phyloP scores from a whole-genome alignment of 2,888 invertebrate species.

The Polydrusus cervinus region DNA sequence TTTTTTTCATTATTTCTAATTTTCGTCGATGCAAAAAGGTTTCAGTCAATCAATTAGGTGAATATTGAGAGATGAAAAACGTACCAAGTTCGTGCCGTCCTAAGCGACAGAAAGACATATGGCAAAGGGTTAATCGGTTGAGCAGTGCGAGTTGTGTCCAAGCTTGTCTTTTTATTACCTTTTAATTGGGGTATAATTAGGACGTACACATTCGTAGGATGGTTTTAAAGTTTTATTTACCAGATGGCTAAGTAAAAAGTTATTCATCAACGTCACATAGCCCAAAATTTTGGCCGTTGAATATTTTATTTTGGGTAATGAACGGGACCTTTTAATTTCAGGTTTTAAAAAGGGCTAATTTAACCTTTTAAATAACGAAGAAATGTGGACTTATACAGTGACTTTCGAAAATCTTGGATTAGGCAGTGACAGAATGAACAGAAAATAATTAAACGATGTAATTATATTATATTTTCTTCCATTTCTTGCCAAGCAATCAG shows the following conservation, averaged over 20 bases:
- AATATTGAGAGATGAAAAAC: not conserved
- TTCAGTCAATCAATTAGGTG: too few relatives aligned
- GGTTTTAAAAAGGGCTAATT: slow-evolving; percentile 10
- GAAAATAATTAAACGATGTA: too few relatives aligned
- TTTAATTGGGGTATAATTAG: slow-evolving; percentile 52
- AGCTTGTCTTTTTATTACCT: slow-evolving; percentile 48
- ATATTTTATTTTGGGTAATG: slow-evolving; percentile 20
- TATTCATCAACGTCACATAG: slow-evolving; percentile 20
- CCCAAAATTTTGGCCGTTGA: slow-evolving; percentile 6
- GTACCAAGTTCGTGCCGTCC: not conserved
- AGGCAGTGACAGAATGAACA: too few relatives aligned
- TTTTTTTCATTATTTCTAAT: too few relatives aligned
- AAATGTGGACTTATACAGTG: not conserved
- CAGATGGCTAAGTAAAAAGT: slow-evolving; percentile 45
- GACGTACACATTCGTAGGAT: slow-evolving; percentile 34
- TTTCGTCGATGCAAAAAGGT: too few relatives aligned
- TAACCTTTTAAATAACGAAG: slow-evolving; percentile 19
- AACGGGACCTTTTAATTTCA: slow-evolving; percentile 25
- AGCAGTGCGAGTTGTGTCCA: slow-evolving; percentile 38
- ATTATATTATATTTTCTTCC: too few relatives aligned
- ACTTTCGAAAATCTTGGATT: too few relatives aligned
- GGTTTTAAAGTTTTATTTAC: slow-evolving; percentile 41
- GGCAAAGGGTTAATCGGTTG: slow-evolving; percentile 43
- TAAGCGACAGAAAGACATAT: slow-evolving; percentile 37
- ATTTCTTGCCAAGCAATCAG: too few relatives aligned